A percentile compares a stretch with the other conserved stretches of the same genome.
Evolutionary conservation across 64 coral and sea anemone genomes (phyloP).

Genomic region (Acropora tenuis): DNA sequence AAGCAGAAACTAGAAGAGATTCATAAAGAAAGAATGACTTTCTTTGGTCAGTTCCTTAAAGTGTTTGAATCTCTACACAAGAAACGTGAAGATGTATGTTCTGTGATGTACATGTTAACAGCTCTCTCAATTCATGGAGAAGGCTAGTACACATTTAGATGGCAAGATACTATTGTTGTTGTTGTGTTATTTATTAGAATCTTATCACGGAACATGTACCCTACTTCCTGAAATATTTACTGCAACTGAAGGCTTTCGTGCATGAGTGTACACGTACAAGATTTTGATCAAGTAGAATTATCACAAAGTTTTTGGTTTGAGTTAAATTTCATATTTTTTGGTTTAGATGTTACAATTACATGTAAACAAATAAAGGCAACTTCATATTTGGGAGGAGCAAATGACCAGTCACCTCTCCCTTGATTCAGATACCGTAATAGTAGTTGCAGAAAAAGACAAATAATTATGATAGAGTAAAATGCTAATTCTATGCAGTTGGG

Average conservation of each 20-base stretch:
- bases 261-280: background rate
- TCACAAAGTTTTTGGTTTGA: background rate
- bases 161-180: background rate
- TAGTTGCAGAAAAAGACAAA: too few relatives aligned
- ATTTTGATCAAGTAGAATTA: background rate
- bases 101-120: constrained; percentile 29
- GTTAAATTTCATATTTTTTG: background rate
- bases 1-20: constrained; percentile 54
- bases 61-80: constrained; percentile 67
- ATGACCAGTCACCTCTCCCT: too few relatives aligned
- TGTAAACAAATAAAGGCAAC: too few relatives aligned
- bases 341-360: too few relatives aligned
- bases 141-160: constrained; percentile 8
- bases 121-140: constrained; percentile 22
- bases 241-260: background rate
- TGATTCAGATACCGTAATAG: too few relatives aligned
- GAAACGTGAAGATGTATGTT: constrained; percentile 16
- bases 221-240: constrained; percentile 27
- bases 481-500: too few relatives aligned
- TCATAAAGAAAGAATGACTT: constrained; percentile 43
- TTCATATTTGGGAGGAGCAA: too few relatives aligned
- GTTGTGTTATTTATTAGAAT: background rate
- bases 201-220: constrained; percentile 32
- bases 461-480: too few relatives aligned
- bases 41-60: constrained; percentile 59